Base-by-base conservation (phyloP, 2,797 vertebrate genomes). In the Brachymystax lenok region DNA sequence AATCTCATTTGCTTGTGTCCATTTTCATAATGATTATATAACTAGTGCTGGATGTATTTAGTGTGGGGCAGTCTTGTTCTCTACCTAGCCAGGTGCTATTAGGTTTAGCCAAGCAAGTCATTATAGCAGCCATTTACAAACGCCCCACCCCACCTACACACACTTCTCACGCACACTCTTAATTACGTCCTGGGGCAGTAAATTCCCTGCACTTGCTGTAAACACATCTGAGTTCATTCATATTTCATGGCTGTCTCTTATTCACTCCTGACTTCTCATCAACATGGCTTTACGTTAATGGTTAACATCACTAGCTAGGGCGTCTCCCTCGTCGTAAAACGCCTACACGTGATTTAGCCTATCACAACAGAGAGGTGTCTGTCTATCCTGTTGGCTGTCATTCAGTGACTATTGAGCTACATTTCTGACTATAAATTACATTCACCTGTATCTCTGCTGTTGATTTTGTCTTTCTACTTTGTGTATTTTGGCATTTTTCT, bases 161-260 rank as follows among this genome's bases (percentile, higher is more conserved):
- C 77, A 35, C 10, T 63, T 51, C 61, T 74, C 68, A 74, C 35
- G 64, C 76, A 54, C 74, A 72, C 76, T 75, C 78, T 66, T 33
- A 56, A 61, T 5, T 3, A 33, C 30, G 72, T 75, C 74, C 61
- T 1, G 28, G 35, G 74, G 79, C 76, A 77, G 63, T 69, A 52
- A 16, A 71, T 71, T 54, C 51, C 77, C 10, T 40, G 7, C 70
- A 24, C 73, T 78, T 28, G 68, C 35, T 3, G 0, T 73, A 56
- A 70, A 79, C 74, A 59, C 76, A 71, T 72, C 46, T 10, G 14
- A 75, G 27, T 69, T 82, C 54, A 78, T 85, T 82, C 77, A 77
- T 77, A 80, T 82, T 84, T 84, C 79, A 77, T 76, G 82, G 67
- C 75, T 75, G 61, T 80, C 83, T 79, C 40, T 78, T 69, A 79